Conservation (phyloP, 2,888 invertebrate species). For the Spilosoma lubricipeda region DNA sequence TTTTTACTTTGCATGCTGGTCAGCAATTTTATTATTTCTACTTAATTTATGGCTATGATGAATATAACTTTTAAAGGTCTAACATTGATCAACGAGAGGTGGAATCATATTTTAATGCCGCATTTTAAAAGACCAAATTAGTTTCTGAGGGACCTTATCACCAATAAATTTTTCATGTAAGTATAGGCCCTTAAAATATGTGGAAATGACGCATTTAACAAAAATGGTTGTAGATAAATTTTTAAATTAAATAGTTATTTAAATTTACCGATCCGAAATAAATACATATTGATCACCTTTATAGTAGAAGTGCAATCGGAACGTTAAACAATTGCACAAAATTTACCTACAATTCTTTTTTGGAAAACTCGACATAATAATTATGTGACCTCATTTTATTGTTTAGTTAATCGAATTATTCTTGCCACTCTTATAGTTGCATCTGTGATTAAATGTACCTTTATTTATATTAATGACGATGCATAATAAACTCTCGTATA, state of each 20-base stretch:
- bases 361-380: conserved; percentile 34
- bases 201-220: conserved; percentile 33
- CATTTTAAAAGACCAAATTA: conserved; percentile 9
- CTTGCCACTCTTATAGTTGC: conserved; percentile 73
- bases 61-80: conserved; percentile 25
- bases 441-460: conserved; percentile 77
- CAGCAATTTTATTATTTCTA: conserved; percentile 55
- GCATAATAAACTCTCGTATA: conserved; percentile 57
- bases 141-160: neutral
- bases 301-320: conserved; percentile 25
- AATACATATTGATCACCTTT: conserved; percentile 10
- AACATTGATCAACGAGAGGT: conserved; percentile 19
- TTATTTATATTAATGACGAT: conserved; percentile 56
- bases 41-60: conserved; percentile 45
- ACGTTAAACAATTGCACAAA: conserved; percentile 39
- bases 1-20: conserved; percentile 73
- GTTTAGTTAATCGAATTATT: conserved; percentile 42
- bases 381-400: conserved; percentile 32
- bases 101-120: conserved; percentile 9
- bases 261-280: neutral
- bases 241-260: conserved; percentile 31
- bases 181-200: conserved; percentile 14
- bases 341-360: conserved; percentile 62
- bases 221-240: conserved; percentile 66
- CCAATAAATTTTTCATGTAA: conserved; percentile 1